Conservation (phyloP, 2,888 invertebrate genomes). For the Nomada lathburiana region DNA sequence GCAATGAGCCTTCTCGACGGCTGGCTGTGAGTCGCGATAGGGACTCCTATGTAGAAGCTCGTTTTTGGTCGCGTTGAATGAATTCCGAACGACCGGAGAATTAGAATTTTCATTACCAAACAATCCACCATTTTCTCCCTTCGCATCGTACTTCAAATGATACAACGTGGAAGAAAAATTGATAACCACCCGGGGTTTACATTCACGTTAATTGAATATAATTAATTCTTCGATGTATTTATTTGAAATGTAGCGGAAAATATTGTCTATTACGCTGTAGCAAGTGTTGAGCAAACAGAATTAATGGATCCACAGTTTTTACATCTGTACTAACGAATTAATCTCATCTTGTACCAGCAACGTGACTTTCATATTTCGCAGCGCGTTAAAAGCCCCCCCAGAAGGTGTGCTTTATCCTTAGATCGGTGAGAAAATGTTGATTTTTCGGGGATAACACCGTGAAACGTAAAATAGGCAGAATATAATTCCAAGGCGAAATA, state of each 20-base stretch:
- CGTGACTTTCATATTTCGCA: constrained; percentile 23
- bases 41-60: constrained; percentile 45
- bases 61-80: constrained; percentile 27
- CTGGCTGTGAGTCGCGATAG: constrained; percentile 43
- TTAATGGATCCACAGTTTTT: constrained; percentile 11
- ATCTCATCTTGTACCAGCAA: constrained; percentile 6
- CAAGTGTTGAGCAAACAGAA: not conserved
- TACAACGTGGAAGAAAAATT: no score
- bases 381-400: not conserved
- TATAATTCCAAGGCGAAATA: not conserved
- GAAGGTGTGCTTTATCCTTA: constrained; percentile 24
- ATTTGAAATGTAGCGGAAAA: no score
- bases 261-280: no score
- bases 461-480: constrained; percentile 7
- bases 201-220: not conserved
- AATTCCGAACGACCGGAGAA: constrained; percentile 19
- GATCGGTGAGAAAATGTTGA: constrained; percentile 35
- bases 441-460: constrained; percentile 22
- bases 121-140: not conserved
- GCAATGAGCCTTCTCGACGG: constrained; percentile 77
- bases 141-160: not conserved
- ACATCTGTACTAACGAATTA: constrained; percentile 26
- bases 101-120: not conserved
- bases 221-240: no score
- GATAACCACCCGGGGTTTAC: not conserved